Evolutionary conservation across 2,888 invertebrate species (phyloP).

Genomic region (Orthosia gracilis): DNA sequence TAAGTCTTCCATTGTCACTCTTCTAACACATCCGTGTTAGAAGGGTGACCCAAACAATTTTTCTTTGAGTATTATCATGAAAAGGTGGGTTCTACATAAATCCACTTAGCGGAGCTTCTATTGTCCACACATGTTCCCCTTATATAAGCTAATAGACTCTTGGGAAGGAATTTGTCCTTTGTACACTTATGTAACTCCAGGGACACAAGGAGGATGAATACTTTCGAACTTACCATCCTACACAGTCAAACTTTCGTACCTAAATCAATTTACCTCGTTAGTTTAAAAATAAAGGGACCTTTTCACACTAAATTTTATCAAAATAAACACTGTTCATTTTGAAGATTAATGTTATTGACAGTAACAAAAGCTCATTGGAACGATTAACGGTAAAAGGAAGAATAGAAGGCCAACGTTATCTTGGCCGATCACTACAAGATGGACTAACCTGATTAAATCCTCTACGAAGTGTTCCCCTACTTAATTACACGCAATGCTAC

Average conservation of each 20-base stretch:
- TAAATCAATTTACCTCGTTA: not conserved
- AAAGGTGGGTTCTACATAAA: not conserved
- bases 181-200: not conserved
- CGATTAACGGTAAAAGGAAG: too few relatives aligned
- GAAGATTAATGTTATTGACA: too few relatives aligned
- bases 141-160: conserved; percentile 1
- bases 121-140: not conserved
- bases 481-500: too few relatives aligned
- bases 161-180: not conserved
- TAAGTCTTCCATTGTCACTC: not conserved
- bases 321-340: too few relatives aligned
- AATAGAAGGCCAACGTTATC: too few relatives aligned
- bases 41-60: not conserved
- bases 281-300: not conserved
- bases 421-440: too few relatives aligned
- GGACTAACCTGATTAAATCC: too few relatives aligned
- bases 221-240: not conserved
- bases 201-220: not conserved
- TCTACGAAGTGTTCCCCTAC: too few relatives aligned
- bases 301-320: not conserved
- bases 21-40: too few relatives aligned
- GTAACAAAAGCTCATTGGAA: too few relatives aligned
- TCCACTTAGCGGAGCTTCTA: not conserved
- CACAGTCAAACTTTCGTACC: not conserved
- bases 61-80: not conserved